Evolutionary conservation across 2,888 invertebrate genomes (phyloP).

Genomic region (Cheilosia impressa): DNA sequence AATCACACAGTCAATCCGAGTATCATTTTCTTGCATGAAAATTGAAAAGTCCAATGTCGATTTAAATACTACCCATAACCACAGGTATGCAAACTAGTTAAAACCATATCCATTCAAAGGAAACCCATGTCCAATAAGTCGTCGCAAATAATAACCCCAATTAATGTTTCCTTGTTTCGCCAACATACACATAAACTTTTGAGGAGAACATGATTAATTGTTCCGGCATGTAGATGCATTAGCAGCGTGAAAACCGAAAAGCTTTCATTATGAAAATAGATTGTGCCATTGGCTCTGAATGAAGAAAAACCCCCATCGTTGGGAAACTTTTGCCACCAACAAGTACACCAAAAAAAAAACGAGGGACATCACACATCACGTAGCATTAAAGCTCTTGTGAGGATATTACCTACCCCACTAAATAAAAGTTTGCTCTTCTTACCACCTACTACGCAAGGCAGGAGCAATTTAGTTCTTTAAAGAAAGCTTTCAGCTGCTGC

Average conservation of each 20-base stretch:
- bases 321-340: slow-evolving; percentile 1
- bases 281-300: slow-evolving; percentile 56
- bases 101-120: background rate
- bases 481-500: slow-evolving; percentile 63
- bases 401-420: slow-evolving; percentile 73
- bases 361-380: slow-evolving; percentile 4
- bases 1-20: too few relatives aligned
- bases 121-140: slow-evolving; percentile 22
- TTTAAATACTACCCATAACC: background rate
- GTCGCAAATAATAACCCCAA: slow-evolving; percentile 42
- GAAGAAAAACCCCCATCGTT: slow-evolving; percentile 33
- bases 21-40: too few relatives aligned
- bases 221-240: slow-evolving; percentile 64
- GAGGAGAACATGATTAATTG: slow-evolving; percentile 64
- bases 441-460: slow-evolving; percentile 58
- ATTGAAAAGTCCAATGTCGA: too few relatives aligned
- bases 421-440: slow-evolving; percentile 53
- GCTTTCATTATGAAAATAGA: slow-evolving; percentile 63
- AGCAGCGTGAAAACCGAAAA: slow-evolving; percentile 51
- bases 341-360: background rate
- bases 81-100: background rate
- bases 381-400: slow-evolving; percentile 49
- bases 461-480: slow-evolving; percentile 15
- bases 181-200: slow-evolving; percentile 37
- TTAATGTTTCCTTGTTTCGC: slow-evolving; percentile 57